These are phyloP conservation scores for Hippocampus kuda DNA, from an alignment of 2,797 vertebrate species.

Conservation along the genomic window DNA sequence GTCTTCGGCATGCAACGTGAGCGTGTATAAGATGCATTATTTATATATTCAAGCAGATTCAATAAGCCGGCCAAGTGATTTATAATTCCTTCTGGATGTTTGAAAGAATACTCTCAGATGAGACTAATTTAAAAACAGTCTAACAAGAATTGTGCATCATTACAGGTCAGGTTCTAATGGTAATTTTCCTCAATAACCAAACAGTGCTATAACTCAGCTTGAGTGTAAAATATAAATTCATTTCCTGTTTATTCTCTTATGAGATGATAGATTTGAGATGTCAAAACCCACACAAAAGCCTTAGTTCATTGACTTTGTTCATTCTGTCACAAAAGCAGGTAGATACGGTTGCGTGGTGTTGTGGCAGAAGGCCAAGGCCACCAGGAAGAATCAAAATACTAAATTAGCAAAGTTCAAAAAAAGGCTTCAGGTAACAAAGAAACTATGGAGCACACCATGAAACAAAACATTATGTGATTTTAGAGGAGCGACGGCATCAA, in stretches of 20 bases:
- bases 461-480: too few species aligned
- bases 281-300: neutral
- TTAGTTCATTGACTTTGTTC: too few species aligned
- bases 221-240: neutral
- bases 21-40: constrained; percentile 9
- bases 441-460: too few species aligned
- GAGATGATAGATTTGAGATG: neutral
- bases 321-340: too few species aligned
- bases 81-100: constrained; percentile 36
- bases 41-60: constrained; percentile 26
- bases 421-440: too few species aligned
- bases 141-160: constrained; percentile 18
- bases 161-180: constrained; percentile 8
- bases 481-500: too few species aligned
- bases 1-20: constrained; percentile 15
- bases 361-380: too few species aligned
- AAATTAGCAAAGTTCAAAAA: too few species aligned
- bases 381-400: too few species aligned
- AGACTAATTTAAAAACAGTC: constrained; percentile 19
- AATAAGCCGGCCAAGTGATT: constrained; percentile 45
- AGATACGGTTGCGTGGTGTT: too few species aligned
- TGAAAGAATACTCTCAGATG: constrained; percentile 25
- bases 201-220: neutral
- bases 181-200: neutral
- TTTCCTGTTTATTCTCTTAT: neutral